Evolutionary conservation across 2,888 invertebrate genomes (phyloP), one percentile per base, ranked within the genome.

Genomic region (Gymnosoma rotundatum): DNA sequence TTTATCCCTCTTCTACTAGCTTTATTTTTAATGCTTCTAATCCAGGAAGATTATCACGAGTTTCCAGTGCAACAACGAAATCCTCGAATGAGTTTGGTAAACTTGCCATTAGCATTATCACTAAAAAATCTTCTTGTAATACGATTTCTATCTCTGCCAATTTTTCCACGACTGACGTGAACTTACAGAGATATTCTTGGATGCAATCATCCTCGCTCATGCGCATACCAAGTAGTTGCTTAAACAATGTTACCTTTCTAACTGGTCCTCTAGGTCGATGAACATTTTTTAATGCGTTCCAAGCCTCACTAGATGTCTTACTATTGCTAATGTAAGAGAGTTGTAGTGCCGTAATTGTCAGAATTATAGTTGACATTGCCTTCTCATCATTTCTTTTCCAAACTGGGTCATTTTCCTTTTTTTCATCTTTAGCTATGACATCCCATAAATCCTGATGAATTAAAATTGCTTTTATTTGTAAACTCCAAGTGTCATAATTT

Each of bases 81-180:
- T 82, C 82, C 58, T 82, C 86, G 16, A 48, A 86, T n/a, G 73
- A 67, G 32, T 83, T 81, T 21, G 85, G 85, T 16, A 86, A 52
- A 56, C 82, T 85, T 42, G 78, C 80, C 3, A 84, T 61, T 0
- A 85, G 50, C 80, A 84, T 81, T 25, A 84, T 81, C 8, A 45
- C 63, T 25, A 84, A 78, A 7, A 85, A 58, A 25, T 86, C 78
- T 16, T 86, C 76, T 54, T 74, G 74, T 1, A 84, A 36, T 16
- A 21, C 38, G 10, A 86, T 58, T 12, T 74, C 80, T 2, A 67
- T 72, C 42, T 84, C 86, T 4, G 70, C 66, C 7, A 86, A 38
- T 21, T 86, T 78, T 21, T 72, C 80, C 20, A 75, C 70, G 32
- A 52, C 45, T 32, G 54, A 61, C 12, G 70, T 42, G 70, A 60